phyloP scores from a whole-genome alignment of 2,888 invertebrate genomes.

The Himalopsyche anomala region DNA sequence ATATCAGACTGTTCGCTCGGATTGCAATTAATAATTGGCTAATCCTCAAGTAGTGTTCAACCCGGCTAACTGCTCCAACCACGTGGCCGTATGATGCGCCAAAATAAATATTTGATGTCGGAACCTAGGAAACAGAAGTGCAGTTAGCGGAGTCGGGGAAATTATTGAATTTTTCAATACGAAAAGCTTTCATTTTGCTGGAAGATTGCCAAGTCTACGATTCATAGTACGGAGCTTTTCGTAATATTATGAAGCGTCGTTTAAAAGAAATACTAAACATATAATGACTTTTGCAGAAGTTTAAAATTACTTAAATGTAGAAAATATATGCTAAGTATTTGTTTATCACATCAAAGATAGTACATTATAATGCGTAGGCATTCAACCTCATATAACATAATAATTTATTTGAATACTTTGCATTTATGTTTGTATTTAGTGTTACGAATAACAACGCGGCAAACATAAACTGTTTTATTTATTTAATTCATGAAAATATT shows the following conservation, averaged over 20 bases:
- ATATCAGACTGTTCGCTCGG: not conserved
- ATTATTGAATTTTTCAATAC: constrained; percentile 51
- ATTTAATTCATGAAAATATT: too few relatives aligned
- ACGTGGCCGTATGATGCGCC: constrained; percentile 14
- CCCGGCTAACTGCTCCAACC: not conserved
- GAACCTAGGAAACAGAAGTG: constrained; percentile 1
- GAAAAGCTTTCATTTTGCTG: constrained; percentile 45
- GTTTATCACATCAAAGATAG: too few relatives aligned
- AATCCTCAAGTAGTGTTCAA: not conserved
- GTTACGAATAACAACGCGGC: too few relatives aligned
- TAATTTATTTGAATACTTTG: too few relatives aligned
- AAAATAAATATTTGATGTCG: constrained; percentile 42
- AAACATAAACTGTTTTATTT: too few relatives aligned
- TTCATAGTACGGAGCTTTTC: not conserved
- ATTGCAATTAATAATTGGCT: constrained; percentile 13
- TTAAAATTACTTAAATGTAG: too few relatives aligned
- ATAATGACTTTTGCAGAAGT: too few relatives aligned
- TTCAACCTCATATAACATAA: too few relatives aligned
- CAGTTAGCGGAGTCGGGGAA: not conserved
- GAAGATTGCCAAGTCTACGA: constrained; percentile 45
- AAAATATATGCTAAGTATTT: too few relatives aligned
- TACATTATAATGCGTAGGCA: too few relatives aligned
- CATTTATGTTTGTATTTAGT: too few relatives aligned
- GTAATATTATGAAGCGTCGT: not conserved
- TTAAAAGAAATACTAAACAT: not conserved